Base-by-base conservation (phyloP, 2,113 vertebrate genomes). In the Haplotaxodon microlepis region DNA sequence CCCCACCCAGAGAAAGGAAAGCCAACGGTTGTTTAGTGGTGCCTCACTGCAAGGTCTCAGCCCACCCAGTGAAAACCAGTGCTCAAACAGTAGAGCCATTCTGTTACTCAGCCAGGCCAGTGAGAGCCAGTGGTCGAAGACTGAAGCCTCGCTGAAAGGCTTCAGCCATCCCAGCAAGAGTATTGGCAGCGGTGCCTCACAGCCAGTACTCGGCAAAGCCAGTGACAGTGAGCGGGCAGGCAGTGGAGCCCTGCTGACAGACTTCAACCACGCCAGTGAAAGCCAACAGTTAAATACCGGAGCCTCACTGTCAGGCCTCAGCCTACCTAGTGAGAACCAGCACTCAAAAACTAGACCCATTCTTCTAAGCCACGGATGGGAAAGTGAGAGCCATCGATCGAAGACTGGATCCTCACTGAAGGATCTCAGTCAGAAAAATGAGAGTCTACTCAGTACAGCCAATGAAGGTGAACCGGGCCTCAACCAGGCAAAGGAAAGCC, bases 331-430 rank as follows among this genome's bases (percentile, higher is more conserved):
- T 42, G 66, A 71, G 66, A 40, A 27, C 12, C 38, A 24, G 21
- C 5, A 2, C 38, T 17, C 66, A 73, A 17, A 73, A 4, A 24
- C 2, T 27, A 45, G 69, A 45, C 5, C 69, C 21, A 45, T 45
- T 73, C 69, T 45, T 42, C 21, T 27, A 0, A 24, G 38, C 66
- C 38, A 42, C 66, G 0, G n/a, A 1, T 4, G 38, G 66, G 38
- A 24, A 45, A 27, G 38, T 17, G 38, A 73, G 21, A 45, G 13
- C 66, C 8, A 45, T 24, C 38, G 1, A 4, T 73, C 0, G 8
- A 73, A 73, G 1, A 3, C 38, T 0, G 3, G 38, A 45, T 21
- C 66, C n/a, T 71, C n/a, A n/a, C n/a, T 4, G n/a, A 71, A 71
- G 66, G 61, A 34, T 38, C 10, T 38, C 61, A 66, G 61, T 38